Base-by-base conservation (phyloP, 2,113 vertebrate species). In the Colinus virginianus region DNA sequence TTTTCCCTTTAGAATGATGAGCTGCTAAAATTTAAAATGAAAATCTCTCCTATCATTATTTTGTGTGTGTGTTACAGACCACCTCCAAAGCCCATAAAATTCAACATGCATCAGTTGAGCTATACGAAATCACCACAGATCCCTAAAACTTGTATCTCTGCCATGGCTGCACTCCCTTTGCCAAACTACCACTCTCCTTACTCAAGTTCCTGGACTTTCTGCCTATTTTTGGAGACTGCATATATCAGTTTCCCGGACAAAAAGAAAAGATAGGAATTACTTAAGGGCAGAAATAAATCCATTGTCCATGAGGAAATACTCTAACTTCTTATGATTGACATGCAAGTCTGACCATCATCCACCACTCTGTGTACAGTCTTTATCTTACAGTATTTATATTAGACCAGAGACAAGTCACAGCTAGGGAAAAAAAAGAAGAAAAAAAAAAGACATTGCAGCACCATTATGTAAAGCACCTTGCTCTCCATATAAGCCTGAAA, bases 211-310 rank as follows among this genome's bases (percentile, higher is more conserved):
- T 21, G 4, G 67, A 13, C 22, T 66, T 84, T 42, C 45, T 36
- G 13, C 2, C 1, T 36, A 16, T 26, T 43, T 84, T 42, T 71
- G 38, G 28, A 66, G 28, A 66, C 11, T 78, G 23, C 42, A 75
- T 22, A 34, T 23, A 87, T 36, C 7, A 48, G 23, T 38, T 80
- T 75, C 8, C n/a, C 49, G 82, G 30, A 48, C 5, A 82, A 90
- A 90, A 89, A 6, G 23, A 68, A 66, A 72, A 19, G 3, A 13
- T 67, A 30, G 67, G 80, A 74, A 86, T n/a, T 67, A 71, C 67
- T 34, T 40, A 88, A 38, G 9, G 10, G 30, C 20, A 93, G 61
- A 78, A 93, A 93, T 62, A 78, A 94, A 93, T 62, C n/a, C 49
- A 42, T 7, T 75, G 11, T 30, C 19, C 49, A 75, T 67, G 40